Evolutionary conservation across 2,797 vertebrate genomes (phyloP), one percentile per base, ranked within the genome.

Genomic region (Antrozous pallidus): DNA sequence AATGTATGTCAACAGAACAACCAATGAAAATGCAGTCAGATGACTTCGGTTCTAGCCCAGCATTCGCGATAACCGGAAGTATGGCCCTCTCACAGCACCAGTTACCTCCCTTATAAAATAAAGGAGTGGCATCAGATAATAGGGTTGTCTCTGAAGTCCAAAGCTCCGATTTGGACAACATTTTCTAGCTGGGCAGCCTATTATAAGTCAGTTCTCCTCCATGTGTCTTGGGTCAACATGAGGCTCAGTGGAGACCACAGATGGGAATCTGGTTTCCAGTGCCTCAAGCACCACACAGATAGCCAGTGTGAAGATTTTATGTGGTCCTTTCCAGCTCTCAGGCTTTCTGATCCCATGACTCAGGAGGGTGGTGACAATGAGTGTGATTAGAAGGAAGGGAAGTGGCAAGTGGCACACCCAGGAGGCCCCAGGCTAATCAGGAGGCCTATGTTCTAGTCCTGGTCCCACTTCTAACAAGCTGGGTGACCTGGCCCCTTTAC

Each of bases 291-390:
- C 67, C 16, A 38, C 58, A 36, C 7, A 28, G 10, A 4, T 5
- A 0, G 38, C 54, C 16, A 1, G 38, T 0, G 0, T 24, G 14
- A 20, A 14, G 49, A 47, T n/a, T 73, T 83, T 28, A 0, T 1
- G 10, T 0, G 8, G 31, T 22, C 17, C 2, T 11, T 87, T 36
- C 70, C 24, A 12, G 67, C 14, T 42, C 51, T 88, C 31, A 4
- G 49, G 3, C 2, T 3, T 49, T 18, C 2, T 10, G 45, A 61
- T 58, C 11, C 38, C 20, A 1, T 56, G 61, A 36, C 24, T 49
- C 17, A 38, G 36, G 17, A 40, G 33, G 49, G 16, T 0, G 12
- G 42, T 2, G 24, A 42, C 10, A 3, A 0, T 16, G 11, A n/a
- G 2, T 54, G 1, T 73, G 54, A 61, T 49, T 17, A 89, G 49